phyloP scores from a whole-genome alignment of 1,140 invertebrate species.

The Drosophila simulans region DNA sequence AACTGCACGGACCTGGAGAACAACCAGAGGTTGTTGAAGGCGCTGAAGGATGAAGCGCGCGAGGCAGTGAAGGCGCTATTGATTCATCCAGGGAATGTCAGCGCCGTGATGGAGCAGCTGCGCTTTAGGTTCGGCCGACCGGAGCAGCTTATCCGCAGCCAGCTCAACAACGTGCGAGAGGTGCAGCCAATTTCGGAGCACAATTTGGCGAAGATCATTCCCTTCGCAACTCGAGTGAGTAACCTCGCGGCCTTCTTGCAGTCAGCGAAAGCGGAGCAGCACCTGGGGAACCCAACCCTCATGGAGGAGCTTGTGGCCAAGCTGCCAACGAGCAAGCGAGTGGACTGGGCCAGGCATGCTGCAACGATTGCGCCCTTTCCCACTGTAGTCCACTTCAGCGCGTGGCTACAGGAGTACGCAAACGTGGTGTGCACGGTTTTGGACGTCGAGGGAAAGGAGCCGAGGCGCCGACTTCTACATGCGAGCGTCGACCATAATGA shows the following conservation, averaged over 20 bases:
- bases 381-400: neutral
- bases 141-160: constrained; percentile 8
- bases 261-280: neutral
- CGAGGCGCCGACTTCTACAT: neutral
- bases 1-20: neutral
- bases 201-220: too few relatives aligned
- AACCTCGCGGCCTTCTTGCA: too few relatives aligned
- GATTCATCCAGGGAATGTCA: neutral
- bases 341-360: too few relatives aligned
- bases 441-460: neutral
- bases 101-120: neutral
- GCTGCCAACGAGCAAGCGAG: neutral
- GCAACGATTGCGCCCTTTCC: too few relatives aligned
- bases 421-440: neutral
- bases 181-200: neutral
- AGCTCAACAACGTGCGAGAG: neutral
- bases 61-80: neutral
- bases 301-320: too few relatives aligned
- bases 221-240: too few relatives aligned
- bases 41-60: constrained; percentile 2
- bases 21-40: too few relatives aligned
- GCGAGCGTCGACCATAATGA: neutral
- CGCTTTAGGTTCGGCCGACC: constrained; percentile 1
- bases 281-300: neutral
- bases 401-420: neutral